These are phyloP conservation scores for Drosophila willistoni DNA, from an alignment of 1,140 invertebrate species.

Conservation along the genomic window DNA sequence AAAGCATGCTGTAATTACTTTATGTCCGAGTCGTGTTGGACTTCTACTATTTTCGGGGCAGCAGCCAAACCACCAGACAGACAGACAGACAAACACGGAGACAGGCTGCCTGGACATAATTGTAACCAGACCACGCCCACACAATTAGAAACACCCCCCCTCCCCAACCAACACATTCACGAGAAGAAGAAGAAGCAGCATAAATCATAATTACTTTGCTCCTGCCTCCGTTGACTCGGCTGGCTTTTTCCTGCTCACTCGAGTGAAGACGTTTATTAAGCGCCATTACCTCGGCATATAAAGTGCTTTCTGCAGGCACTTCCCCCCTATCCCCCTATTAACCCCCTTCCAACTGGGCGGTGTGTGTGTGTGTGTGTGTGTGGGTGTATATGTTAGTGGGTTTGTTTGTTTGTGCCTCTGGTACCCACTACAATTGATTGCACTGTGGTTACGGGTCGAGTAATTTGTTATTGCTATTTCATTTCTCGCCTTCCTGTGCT, in stretches of 20 bases:
- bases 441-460: constrained; percentile 70
- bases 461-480: constrained; percentile 61
- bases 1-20: constrained; percentile 69
- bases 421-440: constrained; percentile 74
- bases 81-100: neutral
- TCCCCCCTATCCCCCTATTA: constrained; percentile 6
- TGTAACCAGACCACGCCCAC: constrained; percentile 60
- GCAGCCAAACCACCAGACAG: constrained; percentile 30
- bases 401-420: constrained; percentile 47
- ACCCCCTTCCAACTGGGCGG: neutral
- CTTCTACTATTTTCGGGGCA: constrained; percentile 66
- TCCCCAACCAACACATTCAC: constrained; percentile 54
- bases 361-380: constrained; percentile 15
- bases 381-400: constrained; percentile 8
- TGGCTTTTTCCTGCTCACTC: constrained; percentile 45
- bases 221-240: constrained; percentile 20
- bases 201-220: constrained; percentile 73
- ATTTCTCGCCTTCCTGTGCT: constrained; percentile 1
- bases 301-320: constrained; percentile 66
- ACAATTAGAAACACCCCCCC: constrained; percentile 61
- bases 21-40: constrained; percentile 62
- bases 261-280: constrained; percentile 77
- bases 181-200: constrained; percentile 47
- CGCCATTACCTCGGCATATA: constrained; percentile 76
- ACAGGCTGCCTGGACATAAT: constrained; percentile 49